Conservation (phyloP, 1,140 invertebrate species). For the Chymomyza costata region DNA sequence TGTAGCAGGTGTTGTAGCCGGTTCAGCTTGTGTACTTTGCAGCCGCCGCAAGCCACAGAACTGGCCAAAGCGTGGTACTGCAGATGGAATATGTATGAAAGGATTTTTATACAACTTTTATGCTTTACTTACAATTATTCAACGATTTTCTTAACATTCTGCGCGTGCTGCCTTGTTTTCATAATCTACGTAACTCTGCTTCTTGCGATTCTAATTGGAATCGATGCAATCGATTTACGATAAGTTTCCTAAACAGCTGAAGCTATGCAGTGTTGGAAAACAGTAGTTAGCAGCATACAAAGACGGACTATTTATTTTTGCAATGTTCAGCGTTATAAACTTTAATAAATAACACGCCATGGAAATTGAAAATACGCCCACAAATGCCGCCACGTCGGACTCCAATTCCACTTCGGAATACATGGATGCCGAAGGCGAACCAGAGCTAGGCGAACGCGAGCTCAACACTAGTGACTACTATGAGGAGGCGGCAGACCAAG, state of each 20-base stretch:
- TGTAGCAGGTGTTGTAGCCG: constrained; percentile 2
- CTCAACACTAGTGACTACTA: constrained; percentile 20
- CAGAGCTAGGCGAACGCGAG: constrained; percentile 34
- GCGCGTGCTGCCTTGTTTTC: constrained; percentile 41
- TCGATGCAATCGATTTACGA: no score
- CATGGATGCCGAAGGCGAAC: constrained; percentile 57
- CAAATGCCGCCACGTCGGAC: constrained; percentile 41
- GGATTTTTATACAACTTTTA: background rate
- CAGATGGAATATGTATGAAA: background rate
- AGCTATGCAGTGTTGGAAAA: constrained; percentile 22
- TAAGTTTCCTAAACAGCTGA: no score
- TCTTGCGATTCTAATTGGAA: background rate
- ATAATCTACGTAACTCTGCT: constrained; percentile 15
- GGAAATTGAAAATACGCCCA: constrained; percentile 59
- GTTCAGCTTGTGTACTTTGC: constrained; percentile 45
- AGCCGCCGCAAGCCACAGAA: constrained; percentile 29
- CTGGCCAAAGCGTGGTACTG: constrained; percentile 49
- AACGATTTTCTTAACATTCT: constrained; percentile 58
- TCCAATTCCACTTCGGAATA: constrained; percentile 52
- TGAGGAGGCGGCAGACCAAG: constrained; percentile 47
- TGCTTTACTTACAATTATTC: constrained; percentile 44
- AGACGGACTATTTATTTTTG: constrained; percentile 31
- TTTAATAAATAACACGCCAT: constrained; percentile 23
- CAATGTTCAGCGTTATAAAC: constrained; percentile 34
- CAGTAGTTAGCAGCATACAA: constrained; percentile 1